Conservation (phyloP, 2,888 invertebrate genomes). For the Perizoma flavofasciatum region DNA sequence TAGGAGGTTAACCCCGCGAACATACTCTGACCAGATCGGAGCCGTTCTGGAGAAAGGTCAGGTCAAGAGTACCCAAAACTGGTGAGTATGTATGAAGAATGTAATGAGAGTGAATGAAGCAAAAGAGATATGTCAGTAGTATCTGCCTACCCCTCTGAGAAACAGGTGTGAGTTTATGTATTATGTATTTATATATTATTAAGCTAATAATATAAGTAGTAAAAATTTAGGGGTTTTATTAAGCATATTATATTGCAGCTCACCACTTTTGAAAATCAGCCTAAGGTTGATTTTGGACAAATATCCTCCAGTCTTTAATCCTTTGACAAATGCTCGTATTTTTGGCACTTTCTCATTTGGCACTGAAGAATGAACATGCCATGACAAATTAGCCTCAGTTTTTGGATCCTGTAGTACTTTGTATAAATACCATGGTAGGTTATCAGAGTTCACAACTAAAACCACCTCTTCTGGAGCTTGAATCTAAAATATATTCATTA, state of each 20-base stretch:
- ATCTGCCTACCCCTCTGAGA: too few relatives aligned
- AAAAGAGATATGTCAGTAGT: too few relatives aligned
- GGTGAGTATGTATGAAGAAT: too few relatives aligned
- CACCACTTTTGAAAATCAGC: slow-evolving; percentile 91
- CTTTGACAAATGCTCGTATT: slow-evolving; percentile 65
- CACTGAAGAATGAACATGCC: slow-evolving; percentile 87
- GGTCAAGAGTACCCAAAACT: too few relatives aligned
- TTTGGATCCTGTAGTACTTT: slow-evolving; percentile 83
- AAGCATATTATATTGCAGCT: slow-evolving; percentile 35
- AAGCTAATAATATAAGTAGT: background rate
- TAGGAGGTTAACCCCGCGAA: too few relatives aligned
- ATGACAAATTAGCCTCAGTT: slow-evolving; percentile 77
- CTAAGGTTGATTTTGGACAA: slow-evolving; percentile 79
- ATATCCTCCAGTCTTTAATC: slow-evolving; percentile 41
- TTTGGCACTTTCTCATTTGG: slow-evolving; percentile 64
- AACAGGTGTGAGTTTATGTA: too few relatives aligned
- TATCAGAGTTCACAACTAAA: slow-evolving; percentile 85
- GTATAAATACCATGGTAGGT: slow-evolving; percentile 87
- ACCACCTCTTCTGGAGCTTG: slow-evolving; percentile 83
- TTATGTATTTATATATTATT: too few relatives aligned
- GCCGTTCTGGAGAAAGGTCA: too few relatives aligned
- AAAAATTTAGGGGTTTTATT: too few relatives aligned
- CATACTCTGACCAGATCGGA: too few relatives aligned
- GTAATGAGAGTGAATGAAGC: too few relatives aligned
- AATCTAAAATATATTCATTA: slow-evolving; percentile 54